Percentiles rank a stretch among this genome's conserved stretches.
phyloP scores from a whole-genome alignment of 2,797 vertebrate genomes.

The Anguilla marmorata region DNA sequence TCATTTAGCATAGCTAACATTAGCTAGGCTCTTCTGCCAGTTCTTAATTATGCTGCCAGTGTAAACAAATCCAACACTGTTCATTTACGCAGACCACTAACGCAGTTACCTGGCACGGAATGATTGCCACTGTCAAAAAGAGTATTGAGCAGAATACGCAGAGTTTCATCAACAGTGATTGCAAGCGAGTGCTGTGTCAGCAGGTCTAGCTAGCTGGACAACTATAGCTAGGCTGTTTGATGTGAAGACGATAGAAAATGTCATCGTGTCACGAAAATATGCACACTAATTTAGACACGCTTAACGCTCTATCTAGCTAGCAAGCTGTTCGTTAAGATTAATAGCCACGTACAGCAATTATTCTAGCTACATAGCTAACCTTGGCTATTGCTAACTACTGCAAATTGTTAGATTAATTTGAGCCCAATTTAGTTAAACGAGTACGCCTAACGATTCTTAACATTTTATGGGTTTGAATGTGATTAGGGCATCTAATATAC shows the following conservation, averaged over 20 bases:
- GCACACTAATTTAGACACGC: neutral
- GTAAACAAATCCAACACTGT: neutral
- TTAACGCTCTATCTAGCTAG: neutral
- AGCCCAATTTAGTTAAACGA: too few species aligned
- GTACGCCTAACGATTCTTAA: neutral
- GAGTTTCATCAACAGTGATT: too few species aligned
- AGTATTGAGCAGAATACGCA: neutral
- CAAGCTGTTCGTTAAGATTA: neutral
- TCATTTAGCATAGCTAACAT: neutral
- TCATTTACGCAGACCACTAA: neutral
- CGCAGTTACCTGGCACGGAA: neutral
- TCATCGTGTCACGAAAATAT: too few species aligned
- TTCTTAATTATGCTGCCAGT: neutral
- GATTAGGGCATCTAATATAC: too few species aligned
- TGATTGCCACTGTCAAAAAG: neutral
- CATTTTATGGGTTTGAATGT: neutral
- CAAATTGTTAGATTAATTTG: too few species aligned
- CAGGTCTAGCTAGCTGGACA: neutral
- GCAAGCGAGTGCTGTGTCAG: neutral
- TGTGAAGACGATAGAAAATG: neutral
- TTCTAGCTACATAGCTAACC: neutral
- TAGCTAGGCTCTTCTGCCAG: neutral
- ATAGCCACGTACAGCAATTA: too few species aligned
- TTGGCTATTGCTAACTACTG: neutral
- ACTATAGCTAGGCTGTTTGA: neutral